Evolutionary conservation across 92 coral and sea anemone species (phyloP).

Genomic region (Epizoanthus scotinus): DNA sequence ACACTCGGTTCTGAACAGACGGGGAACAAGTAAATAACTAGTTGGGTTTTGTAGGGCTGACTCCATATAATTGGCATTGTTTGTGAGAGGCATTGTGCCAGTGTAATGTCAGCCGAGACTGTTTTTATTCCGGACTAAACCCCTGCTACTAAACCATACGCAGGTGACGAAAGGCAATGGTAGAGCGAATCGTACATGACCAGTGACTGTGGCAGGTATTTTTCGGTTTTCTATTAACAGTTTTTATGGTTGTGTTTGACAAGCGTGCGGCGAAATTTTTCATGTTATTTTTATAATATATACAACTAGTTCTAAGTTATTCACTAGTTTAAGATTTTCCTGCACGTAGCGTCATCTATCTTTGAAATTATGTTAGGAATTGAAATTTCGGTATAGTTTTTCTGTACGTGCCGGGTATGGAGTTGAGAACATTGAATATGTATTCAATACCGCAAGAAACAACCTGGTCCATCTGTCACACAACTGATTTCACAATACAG

Average conservation of each 20-base stretch:
- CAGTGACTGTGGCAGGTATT: neutral
- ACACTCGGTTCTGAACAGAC: neutral
- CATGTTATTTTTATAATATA: neutral
- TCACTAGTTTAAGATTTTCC: neutral
- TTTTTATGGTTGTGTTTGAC: neutral
- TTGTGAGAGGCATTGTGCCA: neutral
- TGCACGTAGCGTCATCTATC: neutral
- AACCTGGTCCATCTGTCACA: neutral
- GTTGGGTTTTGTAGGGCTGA: neutral
- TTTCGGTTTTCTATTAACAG: neutral
- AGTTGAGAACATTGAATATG: neutral
- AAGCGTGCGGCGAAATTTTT: neutral
- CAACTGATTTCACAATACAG: neutral
- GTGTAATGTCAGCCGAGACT: neutral
- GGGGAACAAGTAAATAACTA: neutral
- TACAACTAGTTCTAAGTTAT: neutral
- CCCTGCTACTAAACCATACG: neutral
- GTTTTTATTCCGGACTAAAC: neutral
- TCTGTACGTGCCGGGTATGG: neutral
- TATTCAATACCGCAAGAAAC: neutral
- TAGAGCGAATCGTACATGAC: neutral
- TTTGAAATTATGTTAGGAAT: neutral
- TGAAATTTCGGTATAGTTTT: too few relatives aligned
- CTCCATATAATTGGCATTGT: neutral
- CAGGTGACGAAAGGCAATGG: too few relatives aligned